These are phyloP conservation scores for Smithornis capensis DNA, from an alignment of 2,113 vertebrate genomes.

Conservation along the genomic window DNA sequence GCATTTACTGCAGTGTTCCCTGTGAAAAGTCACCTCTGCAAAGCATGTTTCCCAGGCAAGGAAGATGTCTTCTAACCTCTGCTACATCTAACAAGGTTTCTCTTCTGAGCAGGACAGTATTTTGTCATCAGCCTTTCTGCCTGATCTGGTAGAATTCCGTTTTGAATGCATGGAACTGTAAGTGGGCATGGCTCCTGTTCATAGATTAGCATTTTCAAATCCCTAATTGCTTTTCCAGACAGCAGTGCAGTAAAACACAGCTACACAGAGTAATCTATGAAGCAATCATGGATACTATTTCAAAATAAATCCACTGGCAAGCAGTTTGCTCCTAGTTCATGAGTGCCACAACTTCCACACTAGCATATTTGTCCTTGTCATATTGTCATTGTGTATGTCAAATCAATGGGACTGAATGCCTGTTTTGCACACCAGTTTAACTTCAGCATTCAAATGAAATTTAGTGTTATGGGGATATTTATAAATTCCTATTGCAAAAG, in stretches of 20 bases:
- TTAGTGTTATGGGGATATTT: constrained; percentile 7
- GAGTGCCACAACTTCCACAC: neutral
- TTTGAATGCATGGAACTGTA: neutral
- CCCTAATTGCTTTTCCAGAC: constrained; percentile 57
- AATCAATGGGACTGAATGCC: neutral
- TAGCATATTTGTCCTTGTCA: neutral
- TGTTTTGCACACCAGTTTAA: neutral
- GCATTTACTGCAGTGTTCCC: neutral
- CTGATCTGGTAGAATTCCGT: neutral
- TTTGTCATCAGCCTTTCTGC: neutral
- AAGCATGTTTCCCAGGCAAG: neutral
- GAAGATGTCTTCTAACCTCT: neutral
- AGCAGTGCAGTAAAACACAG: neutral
- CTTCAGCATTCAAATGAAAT: neutral
- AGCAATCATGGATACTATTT: neutral
- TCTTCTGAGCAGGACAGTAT: neutral
- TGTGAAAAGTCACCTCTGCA: neutral
- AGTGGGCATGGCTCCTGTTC: neutral
- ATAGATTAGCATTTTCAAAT: constrained; percentile 40
- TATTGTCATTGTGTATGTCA: neutral
- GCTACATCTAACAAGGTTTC: neutral
- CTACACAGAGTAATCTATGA: neutral
- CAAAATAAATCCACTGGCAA: constrained; percentile 9
- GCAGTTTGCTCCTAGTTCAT: neutral
- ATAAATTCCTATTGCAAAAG: neutral